These are phyloP conservation scores for Bombus difficillimus DNA, from an alignment of 1,140 invertebrate genomes.

Conservation along the genomic window DNA sequence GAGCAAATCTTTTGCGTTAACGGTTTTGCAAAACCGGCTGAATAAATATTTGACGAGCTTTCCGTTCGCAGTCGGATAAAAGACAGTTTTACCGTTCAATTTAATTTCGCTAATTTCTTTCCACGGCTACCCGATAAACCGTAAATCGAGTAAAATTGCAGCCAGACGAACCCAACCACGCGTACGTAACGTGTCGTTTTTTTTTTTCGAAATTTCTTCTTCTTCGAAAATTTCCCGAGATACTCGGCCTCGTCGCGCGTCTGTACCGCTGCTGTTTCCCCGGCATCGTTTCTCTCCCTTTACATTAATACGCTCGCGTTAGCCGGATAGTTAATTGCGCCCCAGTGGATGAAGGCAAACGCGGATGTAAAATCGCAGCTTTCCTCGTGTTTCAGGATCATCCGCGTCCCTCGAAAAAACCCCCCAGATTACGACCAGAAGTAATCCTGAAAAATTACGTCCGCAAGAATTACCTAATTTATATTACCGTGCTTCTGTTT, in stretches of 20 bases:
- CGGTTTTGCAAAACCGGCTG: background rate
- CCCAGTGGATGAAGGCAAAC: background rate
- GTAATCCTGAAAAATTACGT: slow-evolving; percentile 14
- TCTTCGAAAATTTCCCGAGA: too few relatives aligned
- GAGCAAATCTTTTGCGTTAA: slow-evolving; percentile 20
- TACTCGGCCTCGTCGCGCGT: background rate
- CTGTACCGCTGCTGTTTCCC: rapidly evolving
- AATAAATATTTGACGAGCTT: slow-evolving; percentile 46
- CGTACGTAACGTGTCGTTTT: background rate
- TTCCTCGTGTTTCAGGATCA: slow-evolving; percentile 6
- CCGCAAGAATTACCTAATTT: background rate
- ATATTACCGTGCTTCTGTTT: background rate
- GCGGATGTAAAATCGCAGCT: slow-evolving; percentile 3
- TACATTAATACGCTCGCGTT: background rate
- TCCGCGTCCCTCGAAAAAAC: background rate
- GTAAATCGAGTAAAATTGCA: background rate
- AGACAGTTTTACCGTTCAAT: slow-evolving; percentile 28
- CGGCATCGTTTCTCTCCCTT: background rate
- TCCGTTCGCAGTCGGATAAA: background rate
- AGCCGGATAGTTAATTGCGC: background rate
- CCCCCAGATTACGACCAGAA: background rate
- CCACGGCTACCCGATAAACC: background rate
- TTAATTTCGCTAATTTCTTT: slow-evolving; percentile 26
- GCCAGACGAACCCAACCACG: too few relatives aligned
- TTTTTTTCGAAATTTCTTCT: background rate